Base-by-base conservation (phyloP, 2,888 invertebrate genomes). In the Eumacrocentrus americanus region DNA sequence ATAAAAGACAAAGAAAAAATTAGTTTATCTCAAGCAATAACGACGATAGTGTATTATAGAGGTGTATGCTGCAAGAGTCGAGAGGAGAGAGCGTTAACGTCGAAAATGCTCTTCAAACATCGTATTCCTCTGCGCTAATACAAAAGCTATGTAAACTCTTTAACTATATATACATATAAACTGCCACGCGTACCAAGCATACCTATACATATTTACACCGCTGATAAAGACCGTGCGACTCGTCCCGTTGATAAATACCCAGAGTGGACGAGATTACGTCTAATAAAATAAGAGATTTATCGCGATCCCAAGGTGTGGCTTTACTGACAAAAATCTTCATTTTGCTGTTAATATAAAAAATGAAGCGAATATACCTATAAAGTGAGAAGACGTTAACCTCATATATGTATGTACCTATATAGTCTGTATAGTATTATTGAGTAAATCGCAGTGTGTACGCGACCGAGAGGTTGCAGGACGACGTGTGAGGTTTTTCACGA, bases 401-500 rank as follows among this genome's bases (percentile, higher is more conserved):
- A n/a, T n/a, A n/a, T n/a, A n/a, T n/a, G n/a, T n/a, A n/a, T n/a
- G n/a, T n/a, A n/a, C n/a, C n/a, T n/a, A n/a, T n/a, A n/a, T n/a
- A n/a, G n/a, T n/a, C n/a, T n/a, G n/a, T n/a, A n/a, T n/a, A n/a
- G n/a, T n/a, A n/a, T n/a, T n/a, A n/a, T n/a, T n/a, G n/a, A n/a
- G n/a, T n/a, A n/a, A n/a, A n/a, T n/a, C n/a, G n/a, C n/a, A n/a
- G n/a, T n/a, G n/a, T n/a, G n/a, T n/a, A n/a, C n/a, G n/a, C n/a
- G n/a, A n/a, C n/a, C n/a, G n/a, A n/a, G n/a, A n/a, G n/a, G n/a
- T n/a, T n/a, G n/a, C n/a, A 57, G 63, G 58, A 64, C 76, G 67
- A 74, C 76, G 76, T 76, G 77, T 75, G 76, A 74, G 76, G 76
- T 74, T 76, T 76, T 72, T 73, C 74, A 72, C 72, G 73, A 67